Base-by-base conservation (phyloP, 2,888 invertebrate species). In the Tachina lurida region DNA sequence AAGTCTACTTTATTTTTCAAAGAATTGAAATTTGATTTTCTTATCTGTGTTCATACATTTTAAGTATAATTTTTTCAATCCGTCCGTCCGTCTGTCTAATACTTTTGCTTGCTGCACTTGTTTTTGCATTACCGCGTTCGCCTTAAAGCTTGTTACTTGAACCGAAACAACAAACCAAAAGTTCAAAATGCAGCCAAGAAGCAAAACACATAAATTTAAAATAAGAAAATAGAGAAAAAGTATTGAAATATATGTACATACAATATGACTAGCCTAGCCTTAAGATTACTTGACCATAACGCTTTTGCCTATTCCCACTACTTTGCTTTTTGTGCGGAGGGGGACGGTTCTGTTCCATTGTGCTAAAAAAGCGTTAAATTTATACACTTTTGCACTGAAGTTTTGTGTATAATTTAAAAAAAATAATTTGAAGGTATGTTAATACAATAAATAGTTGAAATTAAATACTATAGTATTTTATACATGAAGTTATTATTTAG, bases 281-380 rank as follows among this genome's bases (percentile, higher is more conserved):
- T 81, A 67, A 68, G 68, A 74, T 77, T 77, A 81, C 84, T 74
- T 81, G 84, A 85, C 84, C 84, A 77, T 67, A 81, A 74, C 84
- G 63, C 31, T 31, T 31, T 31, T 77, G 71, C 15, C 45, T 63
- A 31, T 65, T 65, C 43, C 19, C 77, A 56, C 54, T 77, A 10
- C 47, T 60, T 13, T 19, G 45, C n/a, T 19, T 19, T 10, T 63
- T 47, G n/a, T 54, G 22, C 17, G 39, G 10, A 47, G 12, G 78
- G 10, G 31, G 31, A 31, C 31, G 31, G 10, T 75, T 10, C 39
- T 70, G 31, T 19, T 49, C 3, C 13, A 71, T 80, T 80, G 84
- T 73, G 80, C 58, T 73, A 76, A 78, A 74, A 70, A 41, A 60
- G 68, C 82, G 70, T 73, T 70, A 82, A 85, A 82, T 82, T 78